Base-by-base conservation (phyloP, 2,113 vertebrate genomes). In the Nothobranchius kuhntae region DNA sequence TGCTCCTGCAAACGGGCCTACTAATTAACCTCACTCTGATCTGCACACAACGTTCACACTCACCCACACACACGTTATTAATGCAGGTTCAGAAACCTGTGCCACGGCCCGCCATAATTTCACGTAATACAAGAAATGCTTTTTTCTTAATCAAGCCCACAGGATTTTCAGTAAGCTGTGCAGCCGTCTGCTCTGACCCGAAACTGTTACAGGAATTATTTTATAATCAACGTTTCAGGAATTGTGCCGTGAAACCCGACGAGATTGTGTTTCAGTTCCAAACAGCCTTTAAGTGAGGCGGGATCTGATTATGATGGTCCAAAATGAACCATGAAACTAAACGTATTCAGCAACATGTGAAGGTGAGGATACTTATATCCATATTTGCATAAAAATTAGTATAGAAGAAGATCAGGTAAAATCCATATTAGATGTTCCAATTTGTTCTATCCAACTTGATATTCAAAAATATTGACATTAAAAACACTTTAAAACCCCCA, bases 1-100 rank as follows among this genome's bases (percentile, higher is more conserved):
- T 55, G 70, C 64, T 71, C 63, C 70, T 77, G 60, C 50, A 55
- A 50, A 70, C 42, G 61, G 53, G 21, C 69, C 46, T 9, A 56
- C 63, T 82, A 80, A 83, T 83, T 63, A 80, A 69, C 66, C 42
- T 44, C 47, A 56, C 57, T 66, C 38, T 47, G 24, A 55, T 66
- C 60, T 61, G 40, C 60, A 48, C 14, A 47, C 52, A 71, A 1
- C 65, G 60, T 2, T 10, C 13, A n/a, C 17, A 54, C 65, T 24
- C 55, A 54, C 65, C n/a, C 55, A 15, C 24, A 57, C 11, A 13
- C 24, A 12, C n/a, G 9, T 24, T 64, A 70, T 78, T 51, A 75
- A 84, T 77, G 61, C 53, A 44, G 44, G 48, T 36, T 65, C 45
- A 17, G 65, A 50, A 66, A 26, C 61, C 48, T 21, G 2, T 48